Evolutionary conservation across 2,888 invertebrate genomes (phyloP).

Genomic region (Cephus sareptanus): DNA sequence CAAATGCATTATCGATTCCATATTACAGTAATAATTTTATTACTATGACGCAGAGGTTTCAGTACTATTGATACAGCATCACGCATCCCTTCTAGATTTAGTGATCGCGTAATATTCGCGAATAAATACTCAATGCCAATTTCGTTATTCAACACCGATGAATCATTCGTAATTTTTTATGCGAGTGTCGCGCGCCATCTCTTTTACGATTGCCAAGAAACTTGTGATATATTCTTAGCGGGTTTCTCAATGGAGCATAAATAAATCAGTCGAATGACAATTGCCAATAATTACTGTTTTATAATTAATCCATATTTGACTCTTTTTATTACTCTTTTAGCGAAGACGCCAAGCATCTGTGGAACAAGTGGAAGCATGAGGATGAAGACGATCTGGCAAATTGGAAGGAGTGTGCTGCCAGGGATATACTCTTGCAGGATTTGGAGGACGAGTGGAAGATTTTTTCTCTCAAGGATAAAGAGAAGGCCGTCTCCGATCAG

Average conservation of each 20-base stretch:
- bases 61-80: not conserved
- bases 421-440: slow-evolving; percentile 45
- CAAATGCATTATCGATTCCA: not conserved
- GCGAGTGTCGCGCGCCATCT: slow-evolving; percentile 8
- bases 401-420: slow-evolving; percentile 33
- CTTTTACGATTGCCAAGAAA: not conserved
- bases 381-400: slow-evolving; percentile 43
- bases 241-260: slow-evolving; percentile 29
- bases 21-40: not conserved
- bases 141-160: slow-evolving; percentile 39
- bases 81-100: slow-evolving; percentile 1
- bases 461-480: slow-evolving; percentile 51
- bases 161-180: slow-evolving; percentile 37
- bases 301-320: not conserved
- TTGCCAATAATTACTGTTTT: not conserved
- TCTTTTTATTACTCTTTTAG: slow-evolving; percentile 32
- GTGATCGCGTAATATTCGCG: slow-evolving; percentile 2
- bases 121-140: slow-evolving; percentile 12
- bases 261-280: slow-evolving; percentile 8
- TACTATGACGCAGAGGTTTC: not conserved
- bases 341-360: slow-evolving; percentile 56
- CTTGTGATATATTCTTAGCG: slow-evolving; percentile 20
- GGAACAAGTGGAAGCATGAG: slow-evolving; percentile 56
- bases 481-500: slow-evolving; percentile 45
- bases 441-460: slow-evolving; percentile 56